Base-by-base conservation (phyloP, 1,140 invertebrate species). In the Hydropsyche tenuis region DNA sequence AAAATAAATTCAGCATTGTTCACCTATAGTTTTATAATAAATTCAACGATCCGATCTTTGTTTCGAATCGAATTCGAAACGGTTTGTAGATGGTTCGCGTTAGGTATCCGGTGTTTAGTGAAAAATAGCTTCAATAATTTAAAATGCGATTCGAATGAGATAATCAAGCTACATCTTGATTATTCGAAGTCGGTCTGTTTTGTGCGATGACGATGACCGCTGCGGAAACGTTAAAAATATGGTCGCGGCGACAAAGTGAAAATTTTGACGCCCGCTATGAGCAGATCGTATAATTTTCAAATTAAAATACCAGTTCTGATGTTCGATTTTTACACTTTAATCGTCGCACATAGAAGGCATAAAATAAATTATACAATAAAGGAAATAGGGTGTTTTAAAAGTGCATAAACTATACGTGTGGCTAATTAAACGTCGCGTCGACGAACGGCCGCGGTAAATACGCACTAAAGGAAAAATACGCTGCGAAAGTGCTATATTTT, bases 181-280 rank as follows among this genome's bases (percentile, higher is more conserved):
- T 37, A 37, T 37, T 37, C 9, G 9, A 9, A 37, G 30, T 37
- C 30, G n/a, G n/a, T n/a, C n/a, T n/a, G n/a, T n/a, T n/a, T n/a
- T n/a, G n/a, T n/a, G n/a, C n/a, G n/a, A n/a, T 69, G 53, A 69
- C 42, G 66, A 69, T n/a, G n/a, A n/a, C 53, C 66, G 66, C n/a
- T 30, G 7, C 16, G 23, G 37, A 60, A 60, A 60, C 22, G 56
- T 25, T 60, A 60, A 60, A 22, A 60, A 48, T 23, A 23, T 11
- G 14, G 51, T 20, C 2, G 51, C n/a, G 20, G 20, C 18, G 48
- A 70, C 48, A 70, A 70, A 70, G 68, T 42, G 68, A 56, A 56
- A 46, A 70, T 70, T 56, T 70, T 70, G 48, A 70, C 68, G 48
- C 68, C 68, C 20, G 27, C 56, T 60, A 25, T 20, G 22, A 27